These are phyloP conservation scores for Poeciliopsis turneri DNA, from an alignment of 2,797 vertebrate species.

Conservation along the genomic window DNA sequence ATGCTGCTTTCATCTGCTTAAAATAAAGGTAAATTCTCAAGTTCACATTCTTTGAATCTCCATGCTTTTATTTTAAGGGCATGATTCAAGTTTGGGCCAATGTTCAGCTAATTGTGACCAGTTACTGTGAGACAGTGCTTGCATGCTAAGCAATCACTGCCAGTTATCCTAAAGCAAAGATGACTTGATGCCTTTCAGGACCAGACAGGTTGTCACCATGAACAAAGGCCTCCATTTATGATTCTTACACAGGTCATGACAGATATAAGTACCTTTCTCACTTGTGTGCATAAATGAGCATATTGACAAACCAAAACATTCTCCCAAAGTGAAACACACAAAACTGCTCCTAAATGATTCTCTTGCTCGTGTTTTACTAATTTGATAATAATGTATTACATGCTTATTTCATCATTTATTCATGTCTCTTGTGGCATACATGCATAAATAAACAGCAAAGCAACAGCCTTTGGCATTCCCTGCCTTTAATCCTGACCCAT, in stretches of 20 bases:
- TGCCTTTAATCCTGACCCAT: conserved; percentile 43
- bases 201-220: conserved; percentile 63
- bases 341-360: conserved; percentile 4
- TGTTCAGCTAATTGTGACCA: conserved; percentile 59
- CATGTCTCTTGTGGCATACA: conserved; percentile 32
- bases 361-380: conserved; percentile 14
- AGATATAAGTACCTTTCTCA: background rate
- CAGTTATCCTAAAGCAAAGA: conserved; percentile 49
- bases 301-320: background rate
- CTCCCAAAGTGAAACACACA: background rate
- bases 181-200: conserved; percentile 56
- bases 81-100: conserved; percentile 25
- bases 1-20: conserved; percentile 39
- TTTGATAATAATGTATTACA: conserved; percentile 35
- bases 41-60: conserved; percentile 28
- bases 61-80: conserved; percentile 24
- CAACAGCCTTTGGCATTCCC: conserved; percentile 21
- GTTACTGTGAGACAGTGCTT: conserved; percentile 40
- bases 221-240: conserved; percentile 33
- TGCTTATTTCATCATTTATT: conserved; percentile 52
- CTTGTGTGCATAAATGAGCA: background rate
- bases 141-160: conserved; percentile 53
- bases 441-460: conserved; percentile 24
- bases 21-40: conserved; percentile 26
- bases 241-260: conserved; percentile 12